These are phyloP conservation scores for Desmodus rotundus DNA, from an alignment of 2,113 vertebrate species.

Conservation along the genomic window DNA sequence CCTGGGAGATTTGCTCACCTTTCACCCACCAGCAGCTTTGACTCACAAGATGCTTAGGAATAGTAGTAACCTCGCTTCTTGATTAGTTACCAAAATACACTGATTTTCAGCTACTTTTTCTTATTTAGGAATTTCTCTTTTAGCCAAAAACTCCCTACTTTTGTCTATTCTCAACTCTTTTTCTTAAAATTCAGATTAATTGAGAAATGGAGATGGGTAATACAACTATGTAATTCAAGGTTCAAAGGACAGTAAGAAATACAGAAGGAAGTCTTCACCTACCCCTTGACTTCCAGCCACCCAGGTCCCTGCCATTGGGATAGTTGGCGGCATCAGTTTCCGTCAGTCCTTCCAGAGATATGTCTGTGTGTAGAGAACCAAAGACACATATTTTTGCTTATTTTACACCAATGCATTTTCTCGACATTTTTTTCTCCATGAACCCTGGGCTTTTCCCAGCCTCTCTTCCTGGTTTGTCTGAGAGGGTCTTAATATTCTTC, in stretches of 20 bases:
- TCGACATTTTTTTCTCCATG: background rate
- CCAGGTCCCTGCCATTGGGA: background rate
- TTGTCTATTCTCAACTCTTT: background rate
- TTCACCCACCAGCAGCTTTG: background rate
- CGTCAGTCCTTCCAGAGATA: background rate
- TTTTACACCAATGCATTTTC: background rate
- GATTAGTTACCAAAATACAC: background rate
- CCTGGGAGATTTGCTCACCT: background rate
- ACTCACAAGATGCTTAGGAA: background rate
- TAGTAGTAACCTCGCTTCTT: background rate
- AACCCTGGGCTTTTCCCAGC: background rate
- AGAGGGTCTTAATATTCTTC: background rate
- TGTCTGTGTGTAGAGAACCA: background rate
- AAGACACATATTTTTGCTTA: background rate
- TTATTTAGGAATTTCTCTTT: background rate
- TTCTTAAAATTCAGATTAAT: background rate
- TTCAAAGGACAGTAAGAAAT: background rate
- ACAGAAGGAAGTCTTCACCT: background rate
- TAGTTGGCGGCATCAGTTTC: background rate
- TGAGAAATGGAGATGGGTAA: background rate
- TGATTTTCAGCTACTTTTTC: background rate
- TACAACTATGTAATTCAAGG: background rate
- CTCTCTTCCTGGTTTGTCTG: background rate
- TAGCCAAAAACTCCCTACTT: background rate
- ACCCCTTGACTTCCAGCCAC: background rate